Conservation (phyloP, 1,140 invertebrate genomes). For the Myzus persicae region DNA sequence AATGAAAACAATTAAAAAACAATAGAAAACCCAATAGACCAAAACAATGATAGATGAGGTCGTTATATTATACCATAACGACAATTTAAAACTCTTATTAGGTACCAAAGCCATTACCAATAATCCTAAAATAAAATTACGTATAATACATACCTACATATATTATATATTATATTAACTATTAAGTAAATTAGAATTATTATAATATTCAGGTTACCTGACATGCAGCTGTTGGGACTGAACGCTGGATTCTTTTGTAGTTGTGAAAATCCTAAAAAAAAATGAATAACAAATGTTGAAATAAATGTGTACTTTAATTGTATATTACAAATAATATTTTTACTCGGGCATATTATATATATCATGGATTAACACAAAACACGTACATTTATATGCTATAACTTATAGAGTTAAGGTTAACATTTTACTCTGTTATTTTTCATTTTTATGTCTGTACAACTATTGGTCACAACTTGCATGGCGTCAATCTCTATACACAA, state of each 20-base stretch:
- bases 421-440: neutral
- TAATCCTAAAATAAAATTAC: neutral
- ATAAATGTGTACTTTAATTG: neutral
- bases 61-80: neutral
- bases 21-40: neutral
- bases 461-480: neutral
- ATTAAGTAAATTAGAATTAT: neutral
- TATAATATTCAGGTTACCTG: conserved; percentile 28
- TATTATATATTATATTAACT: neutral
- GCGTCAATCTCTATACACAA: neutral
- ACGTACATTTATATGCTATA: neutral
- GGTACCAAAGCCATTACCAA: neutral
- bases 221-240: conserved; percentile 55
- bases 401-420: neutral
- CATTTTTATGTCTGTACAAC: neutral
- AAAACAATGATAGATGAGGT: neutral
- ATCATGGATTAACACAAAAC: neutral
- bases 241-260: conserved; percentile 52
- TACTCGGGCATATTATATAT: neutral
- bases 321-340: neutral
- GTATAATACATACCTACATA: too few species aligned
- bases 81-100: neutral
- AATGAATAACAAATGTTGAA: neutral
- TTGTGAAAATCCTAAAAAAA: conserved; percentile 54
- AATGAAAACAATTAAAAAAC: neutral